These are phyloP conservation scores for Pogonus chalceus DNA, from an alignment of 1,140 invertebrate species.

Conservation along the genomic window DNA sequence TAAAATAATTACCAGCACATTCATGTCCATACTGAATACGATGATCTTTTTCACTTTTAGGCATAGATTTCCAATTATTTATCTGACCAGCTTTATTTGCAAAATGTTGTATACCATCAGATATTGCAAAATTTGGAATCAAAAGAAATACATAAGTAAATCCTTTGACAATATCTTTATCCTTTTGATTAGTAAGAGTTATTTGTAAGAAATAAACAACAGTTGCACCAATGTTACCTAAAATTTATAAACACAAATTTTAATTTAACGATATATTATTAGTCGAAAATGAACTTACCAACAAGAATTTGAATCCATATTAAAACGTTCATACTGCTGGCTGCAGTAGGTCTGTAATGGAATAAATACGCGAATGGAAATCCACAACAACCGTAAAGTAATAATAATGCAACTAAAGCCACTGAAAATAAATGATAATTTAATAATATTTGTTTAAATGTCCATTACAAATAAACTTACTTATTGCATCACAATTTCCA, in stretches of 20 bases:
- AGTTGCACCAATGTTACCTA: not conserved
- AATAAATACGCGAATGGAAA: constrained; percentile 29
- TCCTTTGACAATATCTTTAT: not conserved
- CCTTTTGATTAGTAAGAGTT: too few species aligned
- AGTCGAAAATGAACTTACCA: constrained; percentile 16
- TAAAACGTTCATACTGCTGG: constrained; percentile 21
- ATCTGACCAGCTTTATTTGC: not conserved
- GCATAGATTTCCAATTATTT: not conserved
- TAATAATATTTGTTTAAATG: too few species aligned
- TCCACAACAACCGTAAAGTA: constrained; percentile 10
- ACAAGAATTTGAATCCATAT: constrained; percentile 24
- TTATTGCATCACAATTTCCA: not conserved
- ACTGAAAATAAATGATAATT: not conserved
- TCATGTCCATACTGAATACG: too few species aligned
- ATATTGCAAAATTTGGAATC: not conserved
- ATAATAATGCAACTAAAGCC: not conserved
- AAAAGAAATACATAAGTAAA: not conserved
- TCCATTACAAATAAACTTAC: too few species aligned
- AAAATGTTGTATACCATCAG: not conserved
- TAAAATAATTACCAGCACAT: too few species aligned
- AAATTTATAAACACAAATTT: too few species aligned
- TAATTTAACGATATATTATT: too few species aligned
- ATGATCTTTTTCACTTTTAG: not conserved
- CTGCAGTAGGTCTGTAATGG: constrained; percentile 23
- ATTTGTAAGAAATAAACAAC: too few species aligned